Evolutionary conservation across 2,888 invertebrate species (phyloP).

Genomic region (Physocephala rufipes): DNA sequence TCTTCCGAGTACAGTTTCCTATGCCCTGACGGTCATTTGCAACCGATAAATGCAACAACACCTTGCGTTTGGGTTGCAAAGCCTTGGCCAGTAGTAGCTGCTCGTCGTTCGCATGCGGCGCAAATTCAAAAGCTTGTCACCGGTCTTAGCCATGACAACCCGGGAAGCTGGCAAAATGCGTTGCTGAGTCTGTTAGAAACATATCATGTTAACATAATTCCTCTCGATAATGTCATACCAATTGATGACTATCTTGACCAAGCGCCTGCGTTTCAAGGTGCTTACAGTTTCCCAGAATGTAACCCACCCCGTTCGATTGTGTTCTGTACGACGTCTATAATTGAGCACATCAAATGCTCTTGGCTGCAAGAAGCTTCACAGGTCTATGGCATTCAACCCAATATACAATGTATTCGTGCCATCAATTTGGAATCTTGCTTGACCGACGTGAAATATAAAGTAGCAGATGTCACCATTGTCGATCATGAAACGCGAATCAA

Average conservation of each 20-base stretch:
- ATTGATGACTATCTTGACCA: conserved; percentile 75
- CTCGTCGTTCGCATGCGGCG: conserved; percentile 68
- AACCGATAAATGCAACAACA: conserved; percentile 68
- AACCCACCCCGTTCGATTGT: conserved; percentile 73
- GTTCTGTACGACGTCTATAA: conserved; percentile 75
- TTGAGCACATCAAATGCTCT: conserved; percentile 80
- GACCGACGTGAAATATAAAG: conserved; percentile 71
- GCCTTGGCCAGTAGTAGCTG: conserved; percentile 81
- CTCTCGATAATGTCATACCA: conserved; percentile 70
- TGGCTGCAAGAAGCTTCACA: conserved; percentile 79
- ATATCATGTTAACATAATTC: conserved; percentile 68
- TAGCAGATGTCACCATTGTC: conserved; percentile 77
- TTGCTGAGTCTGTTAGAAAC: conserved; percentile 72
- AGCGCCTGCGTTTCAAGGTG: conserved; percentile 72
- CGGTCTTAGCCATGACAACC: conserved; percentile 63
- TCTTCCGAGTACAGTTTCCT: conserved; percentile 73
- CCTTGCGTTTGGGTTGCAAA: conserved; percentile 83
- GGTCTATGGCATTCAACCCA: conserved; percentile 81
- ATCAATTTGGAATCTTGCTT: conserved; percentile 74
- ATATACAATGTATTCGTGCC: conserved; percentile 78
- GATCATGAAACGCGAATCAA: conserved; percentile 76
- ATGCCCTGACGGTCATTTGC: conserved; percentile 79
- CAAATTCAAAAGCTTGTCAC: conserved; percentile 68
- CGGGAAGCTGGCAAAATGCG: conserved; percentile 69
- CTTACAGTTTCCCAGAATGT: conserved; percentile 75